phyloP scores from a whole-genome alignment of 2,797 vertebrate genomes.

The Neosilurus mollespiculum region DNA sequence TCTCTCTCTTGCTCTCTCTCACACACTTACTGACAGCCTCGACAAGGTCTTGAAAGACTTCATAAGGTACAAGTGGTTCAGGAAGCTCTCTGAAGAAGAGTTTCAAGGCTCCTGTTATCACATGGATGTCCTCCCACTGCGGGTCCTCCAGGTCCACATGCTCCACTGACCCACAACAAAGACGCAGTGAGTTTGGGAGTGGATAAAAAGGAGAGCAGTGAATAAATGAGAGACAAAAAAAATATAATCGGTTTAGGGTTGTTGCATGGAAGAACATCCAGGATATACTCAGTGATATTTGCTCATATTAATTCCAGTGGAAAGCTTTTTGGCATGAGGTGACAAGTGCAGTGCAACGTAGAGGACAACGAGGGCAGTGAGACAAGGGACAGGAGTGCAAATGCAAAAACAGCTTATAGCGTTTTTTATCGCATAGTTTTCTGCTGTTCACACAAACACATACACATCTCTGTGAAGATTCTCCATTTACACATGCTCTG shows the following conservation, averaged over 20 bases:
- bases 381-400: conserved; percentile 6
- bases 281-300: conserved; percentile 32
- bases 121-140: conserved; percentile 91
- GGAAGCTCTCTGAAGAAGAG: conserved; percentile 93
- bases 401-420: conserved; percentile 8
- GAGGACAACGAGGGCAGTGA: conserved; percentile 9
- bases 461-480: not conserved
- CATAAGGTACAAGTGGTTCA: conserved; percentile 82
- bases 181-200: conserved; percentile 20
- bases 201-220: not conserved
- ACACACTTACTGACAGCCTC: conserved; percentile 83
- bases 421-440: not conserved
- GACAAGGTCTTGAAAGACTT: conserved; percentile 78
- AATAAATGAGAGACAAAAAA: conserved; percentile 1
- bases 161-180: conserved; percentile 71
- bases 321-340: conserved; percentile 42
- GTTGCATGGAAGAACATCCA: conserved; percentile 31
- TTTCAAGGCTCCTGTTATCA: conserved; percentile 89
- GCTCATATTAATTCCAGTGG: not conserved
- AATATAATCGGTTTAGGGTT: not conserved
- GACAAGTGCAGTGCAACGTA: conserved; percentile 36
- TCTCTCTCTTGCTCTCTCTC: conserved; percentile 2
- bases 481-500: not conserved
- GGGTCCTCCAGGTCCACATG: conserved; percentile 82
- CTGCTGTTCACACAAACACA: not conserved